A percentile compares a stretch with the other conserved stretches of the same genome.
Evolutionary conservation across 2,113 vertebrate genomes (phyloP).

Genomic region (Zingel zingel): DNA sequence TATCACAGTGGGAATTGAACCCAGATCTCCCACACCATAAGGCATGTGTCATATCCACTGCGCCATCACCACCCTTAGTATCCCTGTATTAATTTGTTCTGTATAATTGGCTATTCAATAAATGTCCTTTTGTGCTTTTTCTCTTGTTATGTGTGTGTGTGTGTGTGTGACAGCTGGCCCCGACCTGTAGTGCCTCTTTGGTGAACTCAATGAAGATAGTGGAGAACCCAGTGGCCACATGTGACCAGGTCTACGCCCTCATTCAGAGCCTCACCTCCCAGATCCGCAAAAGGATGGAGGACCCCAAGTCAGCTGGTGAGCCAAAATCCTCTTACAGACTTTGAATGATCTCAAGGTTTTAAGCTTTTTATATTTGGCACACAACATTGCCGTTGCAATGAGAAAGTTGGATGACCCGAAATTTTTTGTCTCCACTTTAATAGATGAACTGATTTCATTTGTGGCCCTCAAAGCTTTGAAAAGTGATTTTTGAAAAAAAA

Average conservation of each 20-base stretch:
- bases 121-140: not conserved
- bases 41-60: no score
- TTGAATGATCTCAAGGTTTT: not conserved
- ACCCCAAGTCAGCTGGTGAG: slow-evolving; percentile 94
- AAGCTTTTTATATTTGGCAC: not conserved
- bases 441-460: not conserved
- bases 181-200: slow-evolving; percentile 90
- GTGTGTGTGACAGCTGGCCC: slow-evolving; percentile 87
- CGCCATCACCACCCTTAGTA: no score
- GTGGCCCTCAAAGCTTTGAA: not conserved
- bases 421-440: not conserved
- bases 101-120: not conserved
- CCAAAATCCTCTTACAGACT: not conserved
- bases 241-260: slow-evolving; percentile 92
- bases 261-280: slow-evolving; percentile 96
- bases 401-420: not conserved
- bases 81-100: not conserved
- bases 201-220: slow-evolving; percentile 94
- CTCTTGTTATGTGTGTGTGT: slow-evolving; percentile 1
- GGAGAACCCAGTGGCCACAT: slow-evolving; percentile 93
- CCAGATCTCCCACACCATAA: no score
- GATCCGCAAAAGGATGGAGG: slow-evolving; percentile 92
- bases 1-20: no score
- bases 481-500: not conserved
- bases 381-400: not conserved